phyloP scores from a whole-genome alignment of 1,140 invertebrate genomes.

The Pseudoatta argentina region DNA sequence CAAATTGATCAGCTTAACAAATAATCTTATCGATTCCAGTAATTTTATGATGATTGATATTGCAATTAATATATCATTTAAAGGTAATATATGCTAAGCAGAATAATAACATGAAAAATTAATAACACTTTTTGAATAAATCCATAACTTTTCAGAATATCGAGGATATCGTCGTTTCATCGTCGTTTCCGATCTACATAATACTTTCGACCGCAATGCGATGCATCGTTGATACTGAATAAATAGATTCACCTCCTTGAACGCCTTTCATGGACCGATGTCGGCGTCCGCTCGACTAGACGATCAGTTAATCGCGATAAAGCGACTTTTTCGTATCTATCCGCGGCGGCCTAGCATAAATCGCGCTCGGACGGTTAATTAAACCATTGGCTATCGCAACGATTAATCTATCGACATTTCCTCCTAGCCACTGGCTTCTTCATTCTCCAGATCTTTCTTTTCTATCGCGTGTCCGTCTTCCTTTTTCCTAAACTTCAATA shows the following conservation, averaged over 20 bases:
- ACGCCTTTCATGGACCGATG: conserved; percentile 40
- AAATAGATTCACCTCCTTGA: conserved; percentile 53
- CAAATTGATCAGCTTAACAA: neutral
- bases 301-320: conserved; percentile 49
- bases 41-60: neutral
- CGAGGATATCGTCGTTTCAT: neutral
- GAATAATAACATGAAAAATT: neutral
- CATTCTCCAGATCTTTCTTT: conserved; percentile 39
- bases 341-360: conserved; percentile 65
- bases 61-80: neutral
- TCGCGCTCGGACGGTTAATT: conserved; percentile 77
- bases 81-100: neutral
- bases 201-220: neutral
- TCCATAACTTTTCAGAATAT: neutral
- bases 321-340: conserved; percentile 72
- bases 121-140: neutral
- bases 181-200: neutral
- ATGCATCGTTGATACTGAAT: neutral
- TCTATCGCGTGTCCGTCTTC: conserved; percentile 25
- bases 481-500: neutral
- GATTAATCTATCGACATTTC: conserved; percentile 81
- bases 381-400: conserved; percentile 81
- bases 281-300: conserved; percentile 51
- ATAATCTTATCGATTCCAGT: neutral
- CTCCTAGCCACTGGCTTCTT: conserved; percentile 51